Percentiles rank a stretch among this genome's conserved stretches.
phyloP scores from a whole-genome alignment of 2,888 invertebrate genomes.

The Terebella lapidaria region DNA sequence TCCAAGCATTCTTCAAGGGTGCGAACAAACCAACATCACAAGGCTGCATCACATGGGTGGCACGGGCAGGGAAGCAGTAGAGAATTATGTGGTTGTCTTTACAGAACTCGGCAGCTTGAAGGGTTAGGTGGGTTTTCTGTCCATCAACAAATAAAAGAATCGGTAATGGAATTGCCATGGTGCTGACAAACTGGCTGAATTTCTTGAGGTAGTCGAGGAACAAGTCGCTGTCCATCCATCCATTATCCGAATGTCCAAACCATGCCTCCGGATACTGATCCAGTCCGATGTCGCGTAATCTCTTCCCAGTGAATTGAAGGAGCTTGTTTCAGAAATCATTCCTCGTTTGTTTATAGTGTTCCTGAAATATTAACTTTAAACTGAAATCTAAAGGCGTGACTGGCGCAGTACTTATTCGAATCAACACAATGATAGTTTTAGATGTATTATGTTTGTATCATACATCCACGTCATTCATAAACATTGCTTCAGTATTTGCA shows the following conservation, averaged over 20 bases:
- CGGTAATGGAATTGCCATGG: no score
- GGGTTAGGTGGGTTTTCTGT: no score
- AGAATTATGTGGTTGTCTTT: not conserved
- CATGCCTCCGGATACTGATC: not conserved
- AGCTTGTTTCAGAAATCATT: no score
- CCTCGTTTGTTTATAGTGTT: no score
- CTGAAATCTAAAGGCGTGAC: no score
- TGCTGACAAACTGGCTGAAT: not conserved
- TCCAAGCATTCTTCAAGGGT: not conserved
- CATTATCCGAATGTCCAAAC: not conserved
- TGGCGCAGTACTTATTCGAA: no score
- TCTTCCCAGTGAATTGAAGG: not conserved
- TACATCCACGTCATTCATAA: no score
- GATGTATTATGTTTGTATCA: no score
- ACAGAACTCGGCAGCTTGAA: not conserved
- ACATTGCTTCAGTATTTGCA: no score
- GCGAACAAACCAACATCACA: not conserved
- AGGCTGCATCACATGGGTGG: not conserved
- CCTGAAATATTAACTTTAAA: no score
- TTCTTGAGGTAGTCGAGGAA: not conserved
- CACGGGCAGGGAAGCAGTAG: not conserved
- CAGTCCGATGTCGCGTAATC: not conserved
- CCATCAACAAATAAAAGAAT: no score
- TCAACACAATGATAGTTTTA: no score
- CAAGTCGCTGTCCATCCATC: not conserved